A percentile compares a stretch with the other conserved stretches of the same genome.
Evolutionary conservation across 2,113 vertebrate genomes (phyloP).

Genomic region (Halichoeres trimaculatus): DNA sequence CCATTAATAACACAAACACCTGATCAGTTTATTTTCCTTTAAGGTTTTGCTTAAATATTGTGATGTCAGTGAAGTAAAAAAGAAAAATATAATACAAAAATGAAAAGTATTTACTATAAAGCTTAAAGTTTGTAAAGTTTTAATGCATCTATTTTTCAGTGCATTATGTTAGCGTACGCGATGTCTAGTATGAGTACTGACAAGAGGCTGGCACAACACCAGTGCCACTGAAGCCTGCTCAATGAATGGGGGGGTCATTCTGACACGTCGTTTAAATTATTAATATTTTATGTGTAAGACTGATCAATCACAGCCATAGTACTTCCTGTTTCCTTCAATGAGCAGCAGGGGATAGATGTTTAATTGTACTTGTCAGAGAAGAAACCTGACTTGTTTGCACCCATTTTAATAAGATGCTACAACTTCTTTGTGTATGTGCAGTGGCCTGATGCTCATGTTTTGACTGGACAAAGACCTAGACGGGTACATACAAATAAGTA

Average conservation of each 20-base stretch:
- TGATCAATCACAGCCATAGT: slow-evolving; percentile 48
- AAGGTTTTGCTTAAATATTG: slow-evolving; percentile 58
- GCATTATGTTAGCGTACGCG: slow-evolving; percentile 35
- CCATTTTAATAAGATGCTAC: slow-evolving; percentile 1
- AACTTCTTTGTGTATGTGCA: slow-evolving; percentile 1
- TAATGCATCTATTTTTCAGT: slow-evolving; percentile 72
- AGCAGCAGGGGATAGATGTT: neutral
- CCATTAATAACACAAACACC: slow-evolving; percentile 29
- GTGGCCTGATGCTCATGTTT: slow-evolving; percentile 18
- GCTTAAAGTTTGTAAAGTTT: slow-evolving; percentile 40
- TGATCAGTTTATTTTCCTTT: slow-evolving; percentile 65
- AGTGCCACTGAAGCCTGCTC: slow-evolving; percentile 41
- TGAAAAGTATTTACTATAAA: slow-evolving; percentile 69
- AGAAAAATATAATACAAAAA: slow-evolving; percentile 31
- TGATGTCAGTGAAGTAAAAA: slow-evolving; percentile 58
- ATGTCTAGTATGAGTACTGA: slow-evolving; percentile 27
- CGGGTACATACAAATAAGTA: neutral
- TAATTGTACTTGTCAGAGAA: slow-evolving; percentile 30
- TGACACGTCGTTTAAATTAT: neutral
- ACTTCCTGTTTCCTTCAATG: neutral
- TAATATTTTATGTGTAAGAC: slow-evolving; percentile 41
- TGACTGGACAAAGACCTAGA: neutral
- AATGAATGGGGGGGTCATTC: slow-evolving; percentile 45
- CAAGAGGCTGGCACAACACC: slow-evolving; percentile 24
- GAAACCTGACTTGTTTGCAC: slow-evolving; percentile 23